phyloP scores from a whole-genome alignment of 1,140 invertebrate species.

The Temnothorax nylanderi region DNA sequence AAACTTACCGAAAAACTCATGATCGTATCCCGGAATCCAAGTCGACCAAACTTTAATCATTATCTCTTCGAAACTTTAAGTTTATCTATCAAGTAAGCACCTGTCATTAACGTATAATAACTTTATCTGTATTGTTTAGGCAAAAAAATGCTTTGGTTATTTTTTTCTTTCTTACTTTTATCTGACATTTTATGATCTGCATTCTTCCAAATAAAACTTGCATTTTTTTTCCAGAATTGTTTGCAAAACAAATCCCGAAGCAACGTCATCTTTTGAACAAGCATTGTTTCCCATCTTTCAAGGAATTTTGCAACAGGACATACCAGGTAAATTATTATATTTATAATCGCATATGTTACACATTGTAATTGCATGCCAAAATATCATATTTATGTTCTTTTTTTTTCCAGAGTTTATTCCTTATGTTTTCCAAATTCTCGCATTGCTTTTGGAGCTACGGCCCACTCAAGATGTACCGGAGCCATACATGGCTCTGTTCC shows the following conservation, averaged over 20 bases:
- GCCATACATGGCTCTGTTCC: conserved; percentile 95
- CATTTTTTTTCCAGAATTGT: conserved; percentile 89
- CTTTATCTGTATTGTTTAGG: background rate
- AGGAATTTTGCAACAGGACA: conserved; percentile 96
- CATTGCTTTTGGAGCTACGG: conserved; percentile 95
- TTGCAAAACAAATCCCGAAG: conserved; percentile 92
- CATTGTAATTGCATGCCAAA: conserved; percentile 17
- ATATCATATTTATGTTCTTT: background rate
- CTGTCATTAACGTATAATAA: conserved; percentile 34
- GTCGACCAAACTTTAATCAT: conserved; percentile 98
- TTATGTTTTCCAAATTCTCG: conserved; percentile 98
- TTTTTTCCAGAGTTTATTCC: conserved; percentile 95
- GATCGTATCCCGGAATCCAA: conserved; percentile 96
- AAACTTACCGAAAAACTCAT: conserved; percentile 94
- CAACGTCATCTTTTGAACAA: conserved; percentile 96
- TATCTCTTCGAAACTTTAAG: conserved; percentile 98
- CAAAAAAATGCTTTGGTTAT: background rate
- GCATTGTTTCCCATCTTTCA: conserved; percentile 97
- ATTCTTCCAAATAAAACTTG: conserved; percentile 23
- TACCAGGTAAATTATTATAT: conserved; percentile 88
- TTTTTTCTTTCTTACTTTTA: conserved; percentile 32
- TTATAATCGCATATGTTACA: conserved; percentile 8
- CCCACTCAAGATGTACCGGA: conserved; percentile 88
- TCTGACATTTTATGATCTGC: background rate
- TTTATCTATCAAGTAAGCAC: conserved; percentile 92